phyloP scores from a whole-genome alignment of 1,140 invertebrate genomes.

The Zophobas atratus region DNA sequence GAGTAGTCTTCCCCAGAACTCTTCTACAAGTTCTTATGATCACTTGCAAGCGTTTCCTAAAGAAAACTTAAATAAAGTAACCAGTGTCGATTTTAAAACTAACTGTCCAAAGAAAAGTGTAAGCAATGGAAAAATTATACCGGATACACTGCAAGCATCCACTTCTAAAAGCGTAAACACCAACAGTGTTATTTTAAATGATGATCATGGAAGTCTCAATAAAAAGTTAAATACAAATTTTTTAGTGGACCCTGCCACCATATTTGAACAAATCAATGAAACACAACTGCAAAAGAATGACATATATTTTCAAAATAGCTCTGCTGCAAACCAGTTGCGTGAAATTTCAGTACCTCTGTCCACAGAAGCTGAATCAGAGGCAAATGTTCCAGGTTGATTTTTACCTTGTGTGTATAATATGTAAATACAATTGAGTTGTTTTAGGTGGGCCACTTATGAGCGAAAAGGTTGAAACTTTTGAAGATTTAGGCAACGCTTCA shows the following conservation, averaged over 20 bases:
- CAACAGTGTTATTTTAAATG: not conserved
- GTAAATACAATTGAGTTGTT: not conserved
- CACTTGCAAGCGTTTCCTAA: no score
- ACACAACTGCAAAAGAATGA: no score
- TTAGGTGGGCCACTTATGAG: constrained; percentile 30
- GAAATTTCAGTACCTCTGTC: no score
- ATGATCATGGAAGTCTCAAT: not conserved
- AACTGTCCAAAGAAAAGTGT: not conserved
- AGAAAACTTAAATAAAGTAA: no score
- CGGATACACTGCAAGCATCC: no score
- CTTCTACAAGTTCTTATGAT: no score
- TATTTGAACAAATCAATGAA: constrained; percentile 1
- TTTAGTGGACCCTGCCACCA: constrained; percentile 3
- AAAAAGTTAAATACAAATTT: constrained; percentile 1
- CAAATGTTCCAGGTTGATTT: constrained; percentile 4
- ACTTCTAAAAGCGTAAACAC: no score
- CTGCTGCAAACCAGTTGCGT: no score
- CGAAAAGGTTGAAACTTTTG: constrained; percentile 3
- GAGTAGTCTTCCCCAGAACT: no score
- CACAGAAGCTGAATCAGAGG: no score
- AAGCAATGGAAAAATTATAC: not conserved
- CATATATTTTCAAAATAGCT: no score
- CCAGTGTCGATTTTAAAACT: no score
- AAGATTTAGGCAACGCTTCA: not conserved
- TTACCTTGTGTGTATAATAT: not conserved